phyloP scores from a whole-genome alignment of 1,140 invertebrate genomes.

The Neodiprion virginianus region DNA sequence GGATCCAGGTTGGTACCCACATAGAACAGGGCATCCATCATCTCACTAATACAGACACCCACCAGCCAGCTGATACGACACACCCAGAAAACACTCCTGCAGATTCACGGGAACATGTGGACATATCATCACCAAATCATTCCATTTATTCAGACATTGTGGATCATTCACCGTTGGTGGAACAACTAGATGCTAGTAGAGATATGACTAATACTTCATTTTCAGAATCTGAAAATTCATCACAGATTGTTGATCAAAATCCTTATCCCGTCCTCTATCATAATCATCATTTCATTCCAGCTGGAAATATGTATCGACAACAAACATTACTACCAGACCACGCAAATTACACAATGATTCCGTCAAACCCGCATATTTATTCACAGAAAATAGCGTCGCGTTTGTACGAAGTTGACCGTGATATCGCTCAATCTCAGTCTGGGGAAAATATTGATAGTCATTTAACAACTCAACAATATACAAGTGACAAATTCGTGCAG shows the following conservation, averaged over 20 bases:
- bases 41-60: slow-evolving; percentile 59
- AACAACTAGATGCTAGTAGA: slow-evolving; percentile 37
- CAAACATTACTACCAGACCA: slow-evolving; percentile 47
- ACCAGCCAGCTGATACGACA: slow-evolving; percentile 60
- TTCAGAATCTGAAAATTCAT: slow-evolving; percentile 35
- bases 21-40: slow-evolving; percentile 54
- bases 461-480: not conserved
- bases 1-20: slow-evolving; percentile 62
- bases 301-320: slow-evolving; percentile 47
- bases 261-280: slow-evolving; percentile 51
- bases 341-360: slow-evolving; percentile 39
- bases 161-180: slow-evolving; percentile 33
- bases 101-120: slow-evolving; percentile 56
- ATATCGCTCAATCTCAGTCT: not conserved
- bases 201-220: slow-evolving; percentile 36
- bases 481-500: slow-evolving; percentile 27
- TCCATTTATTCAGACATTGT: slow-evolving; percentile 56
- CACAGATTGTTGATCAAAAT: slow-evolving; percentile 38
- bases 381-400: slow-evolving; percentile 27
- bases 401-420: slow-evolving; percentile 14
- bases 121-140: slow-evolving; percentile 57
- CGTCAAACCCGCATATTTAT: slow-evolving; percentile 16
- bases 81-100: slow-evolving; percentile 57
- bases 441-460: not conserved
- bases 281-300: slow-evolving; percentile 41